phyloP scores from a whole-genome alignment of 2,888 invertebrate genomes.

The Herminia tarsipennalis region DNA sequence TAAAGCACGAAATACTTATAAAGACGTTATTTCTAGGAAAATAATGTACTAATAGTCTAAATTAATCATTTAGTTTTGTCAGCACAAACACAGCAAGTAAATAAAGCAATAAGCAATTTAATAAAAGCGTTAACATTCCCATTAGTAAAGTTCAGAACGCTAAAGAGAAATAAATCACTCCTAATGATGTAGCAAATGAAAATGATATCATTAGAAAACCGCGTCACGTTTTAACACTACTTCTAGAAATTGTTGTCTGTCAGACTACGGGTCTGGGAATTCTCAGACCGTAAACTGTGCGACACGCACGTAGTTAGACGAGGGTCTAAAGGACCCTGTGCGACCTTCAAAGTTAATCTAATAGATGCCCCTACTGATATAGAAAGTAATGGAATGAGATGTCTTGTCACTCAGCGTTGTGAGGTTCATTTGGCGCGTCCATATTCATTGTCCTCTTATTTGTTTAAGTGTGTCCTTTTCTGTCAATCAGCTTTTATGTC shows the following conservation, averaged over 20 bases:
- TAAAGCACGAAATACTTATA: no score
- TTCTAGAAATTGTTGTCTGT: constrained; percentile 19
- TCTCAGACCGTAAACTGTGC: constrained; percentile 25
- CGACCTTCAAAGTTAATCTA: constrained; percentile 43
- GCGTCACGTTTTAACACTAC: constrained; percentile 23
- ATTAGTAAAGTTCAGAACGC: no score
- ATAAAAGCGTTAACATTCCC: no score
- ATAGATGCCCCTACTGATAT: constrained; percentile 37
- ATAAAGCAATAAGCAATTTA: no score
- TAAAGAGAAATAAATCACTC: constrained; percentile 1
- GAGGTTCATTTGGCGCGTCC: constrained; percentile 33
- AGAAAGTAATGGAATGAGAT: constrained; percentile 40
- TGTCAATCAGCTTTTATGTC: constrained; percentile 5
- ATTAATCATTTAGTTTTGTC: no score
- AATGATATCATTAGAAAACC: constrained; percentile 24
- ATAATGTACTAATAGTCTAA: no score
- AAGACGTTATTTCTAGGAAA: no score
- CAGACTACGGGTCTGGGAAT: constrained; percentile 24
- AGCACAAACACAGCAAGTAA: no score
- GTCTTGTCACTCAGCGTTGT: constrained; percentile 29
- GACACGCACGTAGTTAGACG: constrained; percentile 28
- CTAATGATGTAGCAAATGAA: neutral
- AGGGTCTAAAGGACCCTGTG: constrained; percentile 30
- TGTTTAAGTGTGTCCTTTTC: constrained; percentile 29
- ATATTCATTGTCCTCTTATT: constrained; percentile 40